phyloP scores from a whole-genome alignment of 2,113 vertebrate species.

The Prolemur simus region DNA sequence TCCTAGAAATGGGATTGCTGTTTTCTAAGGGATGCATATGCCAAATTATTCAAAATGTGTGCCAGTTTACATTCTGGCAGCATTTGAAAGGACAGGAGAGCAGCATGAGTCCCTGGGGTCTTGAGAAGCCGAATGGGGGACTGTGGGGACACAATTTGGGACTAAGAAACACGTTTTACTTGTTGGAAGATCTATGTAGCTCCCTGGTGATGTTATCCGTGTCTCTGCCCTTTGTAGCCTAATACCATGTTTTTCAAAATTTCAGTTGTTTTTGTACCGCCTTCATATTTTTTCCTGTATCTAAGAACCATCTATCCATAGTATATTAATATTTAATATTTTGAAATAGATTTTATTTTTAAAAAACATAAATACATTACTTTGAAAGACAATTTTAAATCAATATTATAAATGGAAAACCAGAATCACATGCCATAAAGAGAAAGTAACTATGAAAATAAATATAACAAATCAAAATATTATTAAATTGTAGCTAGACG shows the following conservation, averaged over 20 bases:
- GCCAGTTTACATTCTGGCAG: neutral
- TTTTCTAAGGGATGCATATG: neutral
- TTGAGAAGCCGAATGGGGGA: neutral
- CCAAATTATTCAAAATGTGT: neutral
- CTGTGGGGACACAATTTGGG: neutral
- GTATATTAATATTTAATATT: neutral
- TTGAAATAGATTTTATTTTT: neutral
- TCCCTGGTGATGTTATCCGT: neutral
- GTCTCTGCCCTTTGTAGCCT: neutral
- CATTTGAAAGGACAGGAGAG: neutral
- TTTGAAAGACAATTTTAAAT: constrained; percentile 41
- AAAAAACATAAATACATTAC: neutral
- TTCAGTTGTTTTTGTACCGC: neutral
- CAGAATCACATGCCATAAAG: neutral
- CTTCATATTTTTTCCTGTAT: neutral
- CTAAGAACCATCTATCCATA: neutral
- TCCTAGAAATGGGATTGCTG: constrained; percentile 9
- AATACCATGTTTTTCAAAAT: neutral
- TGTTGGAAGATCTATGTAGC: neutral
- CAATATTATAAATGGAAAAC: neutral
- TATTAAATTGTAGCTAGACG: neutral
- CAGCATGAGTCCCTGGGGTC: neutral
- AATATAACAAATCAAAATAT: neutral
- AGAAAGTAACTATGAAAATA: neutral
- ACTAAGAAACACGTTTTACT: neutral